A percentile compares a stretch with the other conserved stretches of the same genome.
Evolutionary conservation across 2,797 vertebrate species (phyloP).

Genomic region (Diplodus puntazzo): DNA sequence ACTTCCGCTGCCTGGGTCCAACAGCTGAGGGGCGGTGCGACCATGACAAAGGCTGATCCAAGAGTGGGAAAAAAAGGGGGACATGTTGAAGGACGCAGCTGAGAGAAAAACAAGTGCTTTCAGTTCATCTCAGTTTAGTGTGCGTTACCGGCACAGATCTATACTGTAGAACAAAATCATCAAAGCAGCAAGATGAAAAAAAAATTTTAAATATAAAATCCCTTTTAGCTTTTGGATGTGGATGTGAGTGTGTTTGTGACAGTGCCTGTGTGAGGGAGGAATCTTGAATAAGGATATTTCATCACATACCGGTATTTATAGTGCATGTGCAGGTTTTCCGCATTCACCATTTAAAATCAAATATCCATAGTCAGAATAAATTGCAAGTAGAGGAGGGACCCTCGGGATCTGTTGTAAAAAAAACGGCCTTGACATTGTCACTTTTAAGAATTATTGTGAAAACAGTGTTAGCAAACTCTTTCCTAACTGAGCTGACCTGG

Average conservation of each 20-base stretch:
- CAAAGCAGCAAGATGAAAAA: slow-evolving; percentile 29
- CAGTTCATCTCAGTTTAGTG: slow-evolving; percentile 24
- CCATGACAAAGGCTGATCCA: slow-evolving; percentile 21
- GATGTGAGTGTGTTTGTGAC: slow-evolving; percentile 12
- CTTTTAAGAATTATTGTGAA: not conserved
- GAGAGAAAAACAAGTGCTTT: slow-evolving; percentile 15
- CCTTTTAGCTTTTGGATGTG: not conserved
- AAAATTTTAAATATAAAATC: no score
- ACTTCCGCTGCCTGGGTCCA: slow-evolving; percentile 20
- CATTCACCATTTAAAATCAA: not conserved
- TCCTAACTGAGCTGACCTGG: not conserved
- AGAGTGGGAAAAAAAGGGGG: not conserved
- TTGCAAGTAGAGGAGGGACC: not conserved
- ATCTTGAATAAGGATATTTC: slow-evolving; percentile 18
- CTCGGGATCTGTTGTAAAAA: not conserved
- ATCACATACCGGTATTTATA: not conserved
- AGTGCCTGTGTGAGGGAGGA: slow-evolving; percentile 1
- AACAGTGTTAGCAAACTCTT: not conserved
- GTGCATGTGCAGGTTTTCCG: not conserved
- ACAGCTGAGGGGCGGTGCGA: slow-evolving; percentile 16
- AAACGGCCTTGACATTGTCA: not conserved
- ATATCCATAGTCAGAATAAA: not conserved
- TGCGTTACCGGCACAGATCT: slow-evolving; percentile 13
- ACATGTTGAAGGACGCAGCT: slow-evolving; percentile 13
- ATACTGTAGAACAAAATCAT: slow-evolving; percentile 21